Evolutionary conservation across 2,113 vertebrate genomes (phyloP).

Genomic region (Microtus ochrogaster): DNA sequence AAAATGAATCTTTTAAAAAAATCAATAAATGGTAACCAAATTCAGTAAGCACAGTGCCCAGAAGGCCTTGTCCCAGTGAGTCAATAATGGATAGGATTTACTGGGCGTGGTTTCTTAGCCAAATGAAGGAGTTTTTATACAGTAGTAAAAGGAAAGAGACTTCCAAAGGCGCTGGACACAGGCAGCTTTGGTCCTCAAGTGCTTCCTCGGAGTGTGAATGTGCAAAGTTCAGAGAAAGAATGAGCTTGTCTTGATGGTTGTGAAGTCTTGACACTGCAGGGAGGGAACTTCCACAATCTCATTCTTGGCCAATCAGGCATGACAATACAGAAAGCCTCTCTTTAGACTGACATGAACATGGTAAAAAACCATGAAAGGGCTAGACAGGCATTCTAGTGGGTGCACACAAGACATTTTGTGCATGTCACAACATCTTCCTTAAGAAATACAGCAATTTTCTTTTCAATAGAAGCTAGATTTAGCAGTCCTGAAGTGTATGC

Average conservation of each 20-base stretch:
- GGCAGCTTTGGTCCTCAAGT: background rate
- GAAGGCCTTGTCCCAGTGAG: background rate
- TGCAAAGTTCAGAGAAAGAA: constrained; percentile 3
- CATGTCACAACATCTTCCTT: background rate
- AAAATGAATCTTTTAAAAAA: background rate
- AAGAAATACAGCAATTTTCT: background rate
- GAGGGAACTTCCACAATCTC: background rate
- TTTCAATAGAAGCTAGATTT: background rate
- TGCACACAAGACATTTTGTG: background rate
- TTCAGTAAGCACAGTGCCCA: background rate
- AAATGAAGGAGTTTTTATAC: background rate
- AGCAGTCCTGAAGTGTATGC: background rate
- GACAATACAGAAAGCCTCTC: background rate
- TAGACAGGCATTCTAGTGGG: background rate
- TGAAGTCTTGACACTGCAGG: background rate
- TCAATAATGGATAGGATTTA: background rate
- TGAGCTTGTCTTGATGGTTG: background rate
- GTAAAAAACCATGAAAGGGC: background rate
- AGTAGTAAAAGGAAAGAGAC: background rate
- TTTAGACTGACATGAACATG: background rate
- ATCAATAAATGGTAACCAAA: background rate
- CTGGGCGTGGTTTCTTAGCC: background rate
- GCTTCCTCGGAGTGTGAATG: constrained; percentile 26
- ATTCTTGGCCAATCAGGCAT: background rate
- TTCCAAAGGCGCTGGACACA: background rate